Percentiles rank a stretch among this genome's conserved stretches.
These are phyloP conservation scores for Balaeniceps rex DNA, from an alignment of 2,113 vertebrate genomes.

Conservation along the genomic window DNA sequence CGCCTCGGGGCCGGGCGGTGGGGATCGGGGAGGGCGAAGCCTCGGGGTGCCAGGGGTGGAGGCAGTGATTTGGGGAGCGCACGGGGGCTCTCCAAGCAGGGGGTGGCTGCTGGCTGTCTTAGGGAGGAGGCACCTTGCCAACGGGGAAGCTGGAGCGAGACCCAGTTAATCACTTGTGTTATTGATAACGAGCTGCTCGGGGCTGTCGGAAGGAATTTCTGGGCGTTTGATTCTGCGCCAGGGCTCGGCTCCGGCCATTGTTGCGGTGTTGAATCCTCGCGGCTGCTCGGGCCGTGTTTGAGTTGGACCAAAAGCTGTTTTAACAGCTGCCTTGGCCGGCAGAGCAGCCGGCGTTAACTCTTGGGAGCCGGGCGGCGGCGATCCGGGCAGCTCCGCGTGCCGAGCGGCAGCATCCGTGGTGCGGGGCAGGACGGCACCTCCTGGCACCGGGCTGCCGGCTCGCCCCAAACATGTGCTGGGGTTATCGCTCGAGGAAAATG, in stretches of 20 bases:
- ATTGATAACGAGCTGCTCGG: background rate
- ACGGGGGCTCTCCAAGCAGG: rapidly evolving
- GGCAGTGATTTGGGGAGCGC: background rate
- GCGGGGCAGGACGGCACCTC: background rate
- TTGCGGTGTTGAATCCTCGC: background rate
- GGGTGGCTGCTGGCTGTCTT: background rate
- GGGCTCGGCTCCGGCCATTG: background rate
- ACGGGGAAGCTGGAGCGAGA: background rate
- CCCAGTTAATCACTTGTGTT: background rate
- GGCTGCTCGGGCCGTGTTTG: constrained; percentile 36
- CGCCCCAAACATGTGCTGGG: rapidly evolving
- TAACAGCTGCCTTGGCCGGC: constrained; percentile 42
- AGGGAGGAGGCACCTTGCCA: background rate
- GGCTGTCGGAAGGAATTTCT: background rate
- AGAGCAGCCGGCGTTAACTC: constrained; percentile 27
- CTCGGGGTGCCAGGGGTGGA: background rate
- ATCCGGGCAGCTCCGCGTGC: background rate
- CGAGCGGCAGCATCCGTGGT: rapidly evolving
- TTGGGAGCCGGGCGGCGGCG: background rate
- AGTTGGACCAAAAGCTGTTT: constrained; percentile 61
- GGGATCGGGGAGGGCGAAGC: rapidly evolving
- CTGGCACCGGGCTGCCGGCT: background rate
- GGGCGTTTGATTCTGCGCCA: background rate
- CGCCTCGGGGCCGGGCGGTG: rapidly evolving
- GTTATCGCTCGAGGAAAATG: rapidly evolving